phyloP scores from a whole-genome alignment of 1,140 invertebrate genomes.

The Trichogramma pretiosum region DNA sequence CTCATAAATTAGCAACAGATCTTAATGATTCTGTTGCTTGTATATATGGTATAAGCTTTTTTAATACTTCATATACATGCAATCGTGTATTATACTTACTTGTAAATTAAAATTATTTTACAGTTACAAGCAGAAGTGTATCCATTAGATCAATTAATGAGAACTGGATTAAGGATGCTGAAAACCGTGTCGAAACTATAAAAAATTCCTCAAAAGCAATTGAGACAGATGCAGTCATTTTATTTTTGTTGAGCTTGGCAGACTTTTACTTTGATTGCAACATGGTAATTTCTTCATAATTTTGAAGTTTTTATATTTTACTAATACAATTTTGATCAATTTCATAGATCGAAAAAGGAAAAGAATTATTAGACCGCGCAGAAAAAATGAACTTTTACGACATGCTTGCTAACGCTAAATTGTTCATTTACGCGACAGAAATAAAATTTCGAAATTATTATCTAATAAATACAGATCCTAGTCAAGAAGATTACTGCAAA shows the following conservation, averaged over 20 bases:
- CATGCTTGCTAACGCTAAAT: conserved; percentile 16
- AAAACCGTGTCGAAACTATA: conserved; percentile 18
- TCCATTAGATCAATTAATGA: conserved; percentile 27
- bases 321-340: not conserved
- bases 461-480: conserved; percentile 21
- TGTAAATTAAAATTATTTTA: conserved; percentile 13
- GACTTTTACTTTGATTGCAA: conserved; percentile 35
- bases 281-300: conserved; percentile 23
- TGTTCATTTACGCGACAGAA: conserved; percentile 26
- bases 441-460: conserved; percentile 26
- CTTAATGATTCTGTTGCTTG: conserved; percentile 22
- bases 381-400: conserved; percentile 21
- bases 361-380: conserved; percentile 26
- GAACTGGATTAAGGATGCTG: conserved; percentile 30
- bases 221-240: conserved; percentile 20
- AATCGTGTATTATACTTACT: not conserved
- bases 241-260: conserved; percentile 34
- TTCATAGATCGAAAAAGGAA: conserved; percentile 26
- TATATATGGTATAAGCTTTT: conserved; percentile 24
- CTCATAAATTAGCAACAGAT: conserved; percentile 24
- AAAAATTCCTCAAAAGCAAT: conserved; percentile 22
- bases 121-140: conserved; percentile 31
- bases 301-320: not conserved
- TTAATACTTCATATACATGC: not conserved
- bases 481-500: conserved; percentile 27